Evolutionary conservation across 2,797 vertebrate genomes (phyloP).

Genomic region (Pangasius macronema): DNA sequence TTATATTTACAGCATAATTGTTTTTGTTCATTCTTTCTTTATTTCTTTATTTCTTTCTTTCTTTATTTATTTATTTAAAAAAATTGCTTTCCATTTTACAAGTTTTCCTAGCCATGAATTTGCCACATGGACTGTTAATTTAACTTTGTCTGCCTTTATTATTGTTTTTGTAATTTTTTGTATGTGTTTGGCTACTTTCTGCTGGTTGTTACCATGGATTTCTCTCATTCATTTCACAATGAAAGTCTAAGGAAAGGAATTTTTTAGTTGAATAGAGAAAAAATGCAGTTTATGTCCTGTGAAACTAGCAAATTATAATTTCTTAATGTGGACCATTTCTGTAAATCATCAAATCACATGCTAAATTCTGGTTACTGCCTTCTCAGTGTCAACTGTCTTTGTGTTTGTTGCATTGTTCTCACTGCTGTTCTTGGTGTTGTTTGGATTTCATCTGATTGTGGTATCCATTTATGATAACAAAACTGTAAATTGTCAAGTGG

Average conservation of each 20-base stretch:
- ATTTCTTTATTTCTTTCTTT: neutral
- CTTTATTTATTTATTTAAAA: neutral
- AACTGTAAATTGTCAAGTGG: neutral
- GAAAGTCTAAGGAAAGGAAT: neutral
- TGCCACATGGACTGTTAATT: neutral
- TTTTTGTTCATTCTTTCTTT: neutral
- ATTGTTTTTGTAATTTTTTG: neutral
- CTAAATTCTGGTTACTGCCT: neutral
- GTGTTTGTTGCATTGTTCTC: neutral
- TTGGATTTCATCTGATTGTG: neutral
- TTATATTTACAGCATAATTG: neutral
- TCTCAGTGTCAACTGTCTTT: neutral
- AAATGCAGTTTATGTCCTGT: neutral
- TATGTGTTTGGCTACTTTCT: neutral
- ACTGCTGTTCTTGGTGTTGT: neutral
- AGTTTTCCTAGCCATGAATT: neutral
- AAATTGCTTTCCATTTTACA: neutral
- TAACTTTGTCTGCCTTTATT: neutral
- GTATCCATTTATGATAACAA: neutral
- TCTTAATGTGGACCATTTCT: neutral
- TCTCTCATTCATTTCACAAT: neutral
- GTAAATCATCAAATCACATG: neutral
- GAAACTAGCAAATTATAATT: neutral
- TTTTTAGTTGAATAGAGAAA: neutral
- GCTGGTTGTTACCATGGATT: neutral